Percentiles rank a stretch among this genome's conserved stretches.
Evolutionary conservation across 37 sponge, comb jelly and placozoan species (phyloP).

Genomic region (Aplysina aerophoba): DNA sequence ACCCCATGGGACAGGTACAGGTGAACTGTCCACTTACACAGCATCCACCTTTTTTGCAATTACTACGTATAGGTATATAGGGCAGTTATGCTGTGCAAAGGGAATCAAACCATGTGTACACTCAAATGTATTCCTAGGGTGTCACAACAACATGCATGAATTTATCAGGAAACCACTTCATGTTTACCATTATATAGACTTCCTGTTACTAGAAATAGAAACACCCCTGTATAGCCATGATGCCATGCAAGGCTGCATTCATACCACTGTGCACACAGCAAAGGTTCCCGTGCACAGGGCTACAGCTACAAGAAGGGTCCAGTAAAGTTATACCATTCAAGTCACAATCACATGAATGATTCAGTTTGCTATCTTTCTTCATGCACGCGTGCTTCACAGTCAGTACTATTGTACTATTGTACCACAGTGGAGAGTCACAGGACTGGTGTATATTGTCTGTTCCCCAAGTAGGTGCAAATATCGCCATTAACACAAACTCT

Average conservation of each 20-base stretch:
- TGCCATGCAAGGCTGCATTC: background rate
- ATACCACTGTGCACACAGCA: background rate
- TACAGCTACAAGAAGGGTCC: too few species aligned
- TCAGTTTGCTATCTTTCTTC: background rate
- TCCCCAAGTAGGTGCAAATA: background rate
- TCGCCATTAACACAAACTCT: background rate
- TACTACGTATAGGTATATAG: too few species aligned
- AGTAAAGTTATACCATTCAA: too few species aligned
- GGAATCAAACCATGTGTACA: too few species aligned
- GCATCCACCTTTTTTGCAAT: background rate
- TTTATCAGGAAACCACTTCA: too few species aligned
- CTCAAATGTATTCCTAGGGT: too few species aligned
- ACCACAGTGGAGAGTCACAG: constrained; percentile 18
- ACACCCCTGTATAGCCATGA: too few species aligned
- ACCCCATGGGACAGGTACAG: constrained; percentile 49
- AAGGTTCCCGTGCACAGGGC: too few species aligned
- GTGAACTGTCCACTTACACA: constrained; percentile 23
- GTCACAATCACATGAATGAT: background rate
- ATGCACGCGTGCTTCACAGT: constrained; percentile 11
- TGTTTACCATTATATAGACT: too few species aligned
- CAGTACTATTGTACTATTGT: constrained; percentile 17
- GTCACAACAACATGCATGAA: too few species aligned
- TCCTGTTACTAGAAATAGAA: too few species aligned
- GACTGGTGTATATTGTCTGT: background rate
- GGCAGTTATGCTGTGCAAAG: constrained; percentile 11